Conservation (phyloP, 1,140 invertebrate species). For the Batillaria attramentaria region DNA sequence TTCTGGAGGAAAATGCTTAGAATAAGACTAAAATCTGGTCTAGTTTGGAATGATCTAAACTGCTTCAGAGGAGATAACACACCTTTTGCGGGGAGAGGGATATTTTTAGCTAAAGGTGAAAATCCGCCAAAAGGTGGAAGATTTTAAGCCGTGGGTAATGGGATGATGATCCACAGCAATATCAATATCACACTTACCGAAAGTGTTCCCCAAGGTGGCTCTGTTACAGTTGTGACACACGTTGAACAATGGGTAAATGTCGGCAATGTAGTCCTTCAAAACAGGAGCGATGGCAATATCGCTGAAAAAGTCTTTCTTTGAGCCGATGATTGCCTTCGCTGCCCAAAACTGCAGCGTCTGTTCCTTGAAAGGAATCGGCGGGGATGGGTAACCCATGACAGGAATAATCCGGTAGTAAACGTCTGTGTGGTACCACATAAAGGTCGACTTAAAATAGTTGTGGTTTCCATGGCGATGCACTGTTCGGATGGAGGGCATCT, state of each 20-base stretch:
- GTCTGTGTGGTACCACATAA: conserved; percentile 76
- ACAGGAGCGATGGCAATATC: conserved; percentile 61
- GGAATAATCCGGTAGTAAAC: conserved; percentile 72
- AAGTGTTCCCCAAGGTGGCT: conserved; percentile 54
- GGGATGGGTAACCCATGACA: conserved; percentile 45
- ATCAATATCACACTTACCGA: conserved; percentile 56
- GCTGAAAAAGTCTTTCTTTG: conserved; percentile 71
- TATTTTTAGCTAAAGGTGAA: too few relatives aligned
- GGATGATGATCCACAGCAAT: too few relatives aligned
- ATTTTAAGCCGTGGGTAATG: too few relatives aligned
- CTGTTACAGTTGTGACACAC: conserved; percentile 71
- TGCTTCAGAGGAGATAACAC: too few relatives aligned
- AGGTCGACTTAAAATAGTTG: conserved; percentile 76
- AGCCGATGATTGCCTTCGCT: conserved; percentile 70
- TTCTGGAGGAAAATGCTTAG: too few relatives aligned
- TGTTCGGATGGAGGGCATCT: conserved; percentile 71
- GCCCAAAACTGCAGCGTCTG: conserved; percentile 68
- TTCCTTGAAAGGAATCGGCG: conserved; percentile 36
- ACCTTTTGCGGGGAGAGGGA: too few relatives aligned
- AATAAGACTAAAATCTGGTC: too few relatives aligned
- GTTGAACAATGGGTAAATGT: conserved; percentile 71
- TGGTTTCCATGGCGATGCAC: conserved; percentile 76
- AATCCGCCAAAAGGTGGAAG: too few relatives aligned
- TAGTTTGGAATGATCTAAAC: too few relatives aligned
- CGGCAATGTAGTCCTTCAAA: conserved; percentile 72